Base-by-base conservation (phyloP, 1,140 invertebrate species). In the Zaprionus camerounensis region DNA sequence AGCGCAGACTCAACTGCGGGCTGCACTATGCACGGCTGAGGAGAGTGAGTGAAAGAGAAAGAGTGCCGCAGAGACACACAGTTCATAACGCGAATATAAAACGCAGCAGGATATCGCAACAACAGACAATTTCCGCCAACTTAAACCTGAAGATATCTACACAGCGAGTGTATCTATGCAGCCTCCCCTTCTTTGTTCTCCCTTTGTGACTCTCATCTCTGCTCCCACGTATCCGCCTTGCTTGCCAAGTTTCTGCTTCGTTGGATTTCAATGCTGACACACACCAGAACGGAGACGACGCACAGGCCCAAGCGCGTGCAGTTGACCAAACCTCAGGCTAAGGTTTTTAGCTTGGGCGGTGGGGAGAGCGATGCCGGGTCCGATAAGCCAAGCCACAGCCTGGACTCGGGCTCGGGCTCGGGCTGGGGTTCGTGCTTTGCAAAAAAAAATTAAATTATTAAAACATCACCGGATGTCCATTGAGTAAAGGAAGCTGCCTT, bases 51-150 rank as follows among this genome's bases (percentile, higher is more conserved):
- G 15, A 9, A 13, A 49, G n/a, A 20, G 46, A 51, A n/a, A 24
- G 46, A 12, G 20, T 11, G 11, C 20, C 44, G 70, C 34, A 63
- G 28, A 61, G 6, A 66, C 66, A 12, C 22, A 71, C 17, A 84
- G 80, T 91, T 91, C 87, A 91, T 91, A 91, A 91, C 81, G 88
- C 83, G 79, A 82, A 81, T 91, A 84, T 91, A 91, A 91, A 91
- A 91, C 80, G 81, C 87, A 91, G 88, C 83, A 91, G 88, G 88
- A 87, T 91, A 91, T 91, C 87, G 87, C 88, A 76, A 91, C 87
- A 91, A 91, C 88, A 87, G 87, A 91, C 88, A 91, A 91, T 91
- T 91, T 91, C 88, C 88, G 88, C 67, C 81, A 87, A 91, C 87
- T 91, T 87, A 78, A 83, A 91, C 76, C 84, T 79, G 72, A 91